A percentile compares a stretch with the other conserved stretches of the same genome.
Conservation (phyloP, 2,888 invertebrate species). For the Leptopilina myrica region DNA sequence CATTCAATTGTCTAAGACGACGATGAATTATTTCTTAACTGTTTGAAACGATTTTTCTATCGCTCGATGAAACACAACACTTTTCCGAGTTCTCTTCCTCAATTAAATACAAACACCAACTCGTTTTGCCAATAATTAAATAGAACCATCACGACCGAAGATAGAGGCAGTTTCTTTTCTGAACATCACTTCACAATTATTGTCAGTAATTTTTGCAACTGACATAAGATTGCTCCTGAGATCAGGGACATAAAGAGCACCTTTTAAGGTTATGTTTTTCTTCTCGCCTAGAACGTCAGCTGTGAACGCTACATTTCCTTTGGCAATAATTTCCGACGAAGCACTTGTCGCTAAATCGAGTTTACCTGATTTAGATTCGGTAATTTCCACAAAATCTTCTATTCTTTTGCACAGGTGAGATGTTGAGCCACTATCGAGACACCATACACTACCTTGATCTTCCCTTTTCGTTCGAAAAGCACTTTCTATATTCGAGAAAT, state of each 20-base stretch:
- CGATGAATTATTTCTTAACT: too few relatives aligned
- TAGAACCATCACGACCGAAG: neutral
- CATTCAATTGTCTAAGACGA: too few relatives aligned
- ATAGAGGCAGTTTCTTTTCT: conserved; percentile 4
- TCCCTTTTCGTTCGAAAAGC: neutral
- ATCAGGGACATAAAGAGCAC: conserved; percentile 42
- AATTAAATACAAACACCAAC: neutral
- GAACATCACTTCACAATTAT: conserved; percentile 10
- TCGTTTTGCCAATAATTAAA: neutral
- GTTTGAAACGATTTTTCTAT: too few relatives aligned
- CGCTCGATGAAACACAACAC: too few relatives aligned
- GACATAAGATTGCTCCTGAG: conserved; percentile 45
- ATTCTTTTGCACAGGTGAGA: conserved; percentile 41
- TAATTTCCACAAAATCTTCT: conserved; percentile 30
- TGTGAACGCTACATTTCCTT: conserved; percentile 42
- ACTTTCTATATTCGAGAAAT: conserved; percentile 34
- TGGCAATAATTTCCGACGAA: conserved; percentile 40
- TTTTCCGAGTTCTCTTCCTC: too few relatives aligned
- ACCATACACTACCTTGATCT: conserved; percentile 10
- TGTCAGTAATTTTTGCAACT: conserved; percentile 44
- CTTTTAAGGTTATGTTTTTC: conserved; percentile 31
- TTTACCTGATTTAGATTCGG: conserved; percentile 16
- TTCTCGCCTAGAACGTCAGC: conserved; percentile 41
- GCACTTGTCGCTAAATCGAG: conserved; percentile 46
- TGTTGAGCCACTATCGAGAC: conserved; percentile 41